phyloP scores from a whole-genome alignment of 2,797 vertebrate genomes.

The Tinamus major region DNA sequence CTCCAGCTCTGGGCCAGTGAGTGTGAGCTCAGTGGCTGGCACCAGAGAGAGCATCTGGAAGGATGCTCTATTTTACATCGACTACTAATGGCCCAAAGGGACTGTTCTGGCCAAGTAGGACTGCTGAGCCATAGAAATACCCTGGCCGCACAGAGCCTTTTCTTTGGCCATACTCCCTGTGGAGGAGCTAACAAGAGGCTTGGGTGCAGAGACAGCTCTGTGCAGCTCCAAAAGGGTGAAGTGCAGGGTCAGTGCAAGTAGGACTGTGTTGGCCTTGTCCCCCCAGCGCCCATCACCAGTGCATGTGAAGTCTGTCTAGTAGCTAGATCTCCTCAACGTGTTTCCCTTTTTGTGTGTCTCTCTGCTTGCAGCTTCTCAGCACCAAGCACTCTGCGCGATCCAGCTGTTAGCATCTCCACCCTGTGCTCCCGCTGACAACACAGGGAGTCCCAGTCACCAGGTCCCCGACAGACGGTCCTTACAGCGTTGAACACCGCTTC shows the following conservation, averaged over 20 bases:
- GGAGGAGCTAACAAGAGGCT: neutral
- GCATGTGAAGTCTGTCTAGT: neutral
- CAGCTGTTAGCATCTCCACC: neutral
- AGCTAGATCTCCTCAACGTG: accelerated
- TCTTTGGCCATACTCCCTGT: conserved; percentile 22
- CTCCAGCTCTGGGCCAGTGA: conserved; percentile 3
- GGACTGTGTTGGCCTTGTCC: accelerated
- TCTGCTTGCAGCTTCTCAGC: neutral
- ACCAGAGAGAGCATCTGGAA: conserved; percentile 14
- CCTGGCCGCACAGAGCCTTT: conserved; percentile 23
- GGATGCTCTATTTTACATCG: conserved; percentile 35
- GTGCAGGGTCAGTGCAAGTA: neutral
- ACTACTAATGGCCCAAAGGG: neutral
- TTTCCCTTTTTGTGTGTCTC: neutral
- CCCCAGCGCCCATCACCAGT: neutral
- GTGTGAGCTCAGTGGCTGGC: conserved; percentile 50
- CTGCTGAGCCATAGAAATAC: conserved; percentile 42
- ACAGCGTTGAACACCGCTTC: neutral
- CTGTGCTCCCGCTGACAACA: neutral
- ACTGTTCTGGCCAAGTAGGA: conserved; percentile 44
- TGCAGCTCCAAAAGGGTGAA: neutral
- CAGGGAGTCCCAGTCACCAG: neutral
- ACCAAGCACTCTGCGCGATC: neutral
- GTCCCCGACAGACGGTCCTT: neutral
- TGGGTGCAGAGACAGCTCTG: neutral